Percentiles rank a stretch among this genome's conserved stretches.
Conservation (phyloP, 2,113 vertebrate species). For the Orthonyx spaldingii region DNA sequence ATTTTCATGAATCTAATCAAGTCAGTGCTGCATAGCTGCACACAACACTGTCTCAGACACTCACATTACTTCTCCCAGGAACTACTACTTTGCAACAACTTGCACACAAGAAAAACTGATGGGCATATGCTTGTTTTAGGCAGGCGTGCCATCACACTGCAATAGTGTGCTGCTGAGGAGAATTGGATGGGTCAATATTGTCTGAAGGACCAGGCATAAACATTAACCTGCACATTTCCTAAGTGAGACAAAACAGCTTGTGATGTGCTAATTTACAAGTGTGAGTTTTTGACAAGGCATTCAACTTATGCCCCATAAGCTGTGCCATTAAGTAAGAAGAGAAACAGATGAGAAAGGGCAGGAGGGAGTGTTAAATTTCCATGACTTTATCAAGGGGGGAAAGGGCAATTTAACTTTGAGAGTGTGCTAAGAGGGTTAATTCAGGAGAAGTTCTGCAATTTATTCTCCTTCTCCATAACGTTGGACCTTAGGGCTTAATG, state of each 20-base stretch:
- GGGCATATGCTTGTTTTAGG: fast-evolving
- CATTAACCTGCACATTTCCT: background rate
- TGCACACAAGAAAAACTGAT: background rate
- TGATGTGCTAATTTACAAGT: background rate
- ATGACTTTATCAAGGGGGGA: conserved; percentile 18
- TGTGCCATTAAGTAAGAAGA: background rate
- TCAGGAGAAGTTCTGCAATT: conserved; percentile 53
- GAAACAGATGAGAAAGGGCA: background rate
- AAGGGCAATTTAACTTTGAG: conserved; percentile 58
- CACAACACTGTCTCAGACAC: background rate
- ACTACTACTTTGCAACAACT: background rate
- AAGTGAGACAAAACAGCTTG: background rate
- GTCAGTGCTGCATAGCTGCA: background rate
- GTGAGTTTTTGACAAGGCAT: background rate
- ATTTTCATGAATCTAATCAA: background rate
- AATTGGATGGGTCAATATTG: background rate
- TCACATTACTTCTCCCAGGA: background rate
- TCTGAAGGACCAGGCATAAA: background rate
- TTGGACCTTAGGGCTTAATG: conserved; percentile 63
- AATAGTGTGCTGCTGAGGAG: background rate
- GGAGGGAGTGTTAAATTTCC: conserved; percentile 8
- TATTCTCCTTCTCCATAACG: conserved; percentile 53
- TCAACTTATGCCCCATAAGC: background rate
- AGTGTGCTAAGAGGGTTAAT: conserved; percentile 61
- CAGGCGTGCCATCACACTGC: fast-evolving